Evolutionary conservation across 2,797 vertebrate genomes (phyloP).

Genomic region (Micropoecilia bifurca): DNA sequence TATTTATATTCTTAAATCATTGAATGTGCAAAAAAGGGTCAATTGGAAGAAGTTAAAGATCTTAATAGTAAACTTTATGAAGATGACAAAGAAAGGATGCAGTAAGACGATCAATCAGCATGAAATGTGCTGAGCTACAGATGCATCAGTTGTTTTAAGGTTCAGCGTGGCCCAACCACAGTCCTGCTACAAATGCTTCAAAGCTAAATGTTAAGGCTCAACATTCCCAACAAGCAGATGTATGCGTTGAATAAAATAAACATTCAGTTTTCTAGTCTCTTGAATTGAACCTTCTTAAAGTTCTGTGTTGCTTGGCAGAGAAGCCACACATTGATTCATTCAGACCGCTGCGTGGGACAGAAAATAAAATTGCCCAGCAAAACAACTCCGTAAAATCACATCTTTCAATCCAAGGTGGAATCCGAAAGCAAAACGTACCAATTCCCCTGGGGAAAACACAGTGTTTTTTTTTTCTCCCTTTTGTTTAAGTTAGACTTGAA

Average conservation of each 20-base stretch:
- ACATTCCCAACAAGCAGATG: background rate
- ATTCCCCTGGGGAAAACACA: slow-evolving; percentile 5
- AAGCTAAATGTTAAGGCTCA: background rate
- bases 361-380: slow-evolving; percentile 35
- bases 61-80: background rate
- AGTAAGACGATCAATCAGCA: background rate
- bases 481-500: background rate
- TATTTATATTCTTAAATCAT: background rate
- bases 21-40: background rate
- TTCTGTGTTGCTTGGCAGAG: slow-evolving; percentile 38
- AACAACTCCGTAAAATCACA: slow-evolving; percentile 40
- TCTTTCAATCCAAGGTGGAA: slow-evolving; percentile 30
- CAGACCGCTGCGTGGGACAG: slow-evolving; percentile 60
- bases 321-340: slow-evolving; percentile 56
- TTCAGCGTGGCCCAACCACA: background rate
- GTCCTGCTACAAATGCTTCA: background rate
- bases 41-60: background rate
- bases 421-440: slow-evolving; percentile 17
- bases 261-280: slow-evolving; percentile 22
- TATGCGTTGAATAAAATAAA: background rate
- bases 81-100: background rate
- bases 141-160: background rate
- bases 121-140: background rate
- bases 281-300: slow-evolving; percentile 33
- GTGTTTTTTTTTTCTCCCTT: slow-evolving; percentile 12